Percentiles rank a stretch among this genome's conserved stretches.
Conservation (phyloP, 2,888 invertebrate species). For the Eulithis prunata region DNA sequence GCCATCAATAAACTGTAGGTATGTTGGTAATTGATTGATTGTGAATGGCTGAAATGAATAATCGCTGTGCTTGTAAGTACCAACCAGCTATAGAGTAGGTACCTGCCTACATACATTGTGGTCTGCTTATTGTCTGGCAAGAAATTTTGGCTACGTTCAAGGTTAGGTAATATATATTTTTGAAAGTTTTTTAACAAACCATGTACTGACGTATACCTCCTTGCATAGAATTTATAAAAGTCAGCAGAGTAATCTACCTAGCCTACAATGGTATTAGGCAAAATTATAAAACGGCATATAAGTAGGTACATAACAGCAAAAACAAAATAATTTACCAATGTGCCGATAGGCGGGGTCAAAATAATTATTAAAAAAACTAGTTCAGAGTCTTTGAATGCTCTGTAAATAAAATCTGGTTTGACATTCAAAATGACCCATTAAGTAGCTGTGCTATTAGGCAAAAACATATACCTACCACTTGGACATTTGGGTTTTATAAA, state of each 20-base stretch:
- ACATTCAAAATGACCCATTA: conserved; percentile 19
- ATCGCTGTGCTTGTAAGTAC: neutral
- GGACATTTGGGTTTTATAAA: neutral
- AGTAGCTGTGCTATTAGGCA: neutral
- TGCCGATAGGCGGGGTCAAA: neutral
- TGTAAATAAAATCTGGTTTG: conserved; percentile 16
- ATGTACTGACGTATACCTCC: too few species aligned
- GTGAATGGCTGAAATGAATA: neutral
- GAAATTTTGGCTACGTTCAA: too few species aligned
- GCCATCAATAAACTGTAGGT: conserved; percentile 39
- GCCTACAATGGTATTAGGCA: too few species aligned
- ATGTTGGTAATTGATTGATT: conserved; percentile 1
- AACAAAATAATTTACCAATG: neutral
- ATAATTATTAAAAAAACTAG: conserved; percentile 10
- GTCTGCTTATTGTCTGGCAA: too few species aligned
- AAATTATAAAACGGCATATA: too few species aligned
- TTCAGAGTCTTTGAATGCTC: neutral
- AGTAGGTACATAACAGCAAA: too few species aligned
- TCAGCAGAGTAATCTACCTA: too few species aligned
- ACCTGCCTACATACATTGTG: too few species aligned
- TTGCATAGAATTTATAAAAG: too few species aligned
- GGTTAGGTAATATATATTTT: too few species aligned
- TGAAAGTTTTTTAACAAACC: too few species aligned
- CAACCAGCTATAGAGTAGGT: too few species aligned
- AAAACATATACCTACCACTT: neutral